These are phyloP conservation scores for Cryptoblepharus egeriae DNA, from an alignment of 2,797 vertebrate species.

Conservation along the genomic window DNA sequence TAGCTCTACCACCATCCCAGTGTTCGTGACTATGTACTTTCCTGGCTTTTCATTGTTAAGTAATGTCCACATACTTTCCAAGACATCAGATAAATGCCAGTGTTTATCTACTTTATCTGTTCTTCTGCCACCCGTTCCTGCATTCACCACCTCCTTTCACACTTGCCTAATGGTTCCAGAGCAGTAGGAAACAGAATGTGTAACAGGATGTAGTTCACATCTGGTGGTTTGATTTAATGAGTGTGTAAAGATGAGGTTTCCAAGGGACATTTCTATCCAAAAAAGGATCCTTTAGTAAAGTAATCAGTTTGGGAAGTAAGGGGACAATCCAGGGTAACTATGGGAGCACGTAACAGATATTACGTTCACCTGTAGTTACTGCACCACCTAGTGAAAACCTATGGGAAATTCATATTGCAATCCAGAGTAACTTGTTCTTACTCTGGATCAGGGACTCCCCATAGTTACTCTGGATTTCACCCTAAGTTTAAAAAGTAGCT, in stretches of 20 bases:
- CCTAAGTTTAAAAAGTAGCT: conserved; percentile 23
- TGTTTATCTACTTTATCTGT: background rate
- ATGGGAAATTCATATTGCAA: too few relatives aligned
- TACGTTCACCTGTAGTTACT: too few relatives aligned
- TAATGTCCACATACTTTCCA: background rate
- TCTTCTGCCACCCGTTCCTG: conserved; percentile 18
- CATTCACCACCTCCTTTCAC: background rate
- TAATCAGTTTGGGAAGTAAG: conserved; percentile 28
- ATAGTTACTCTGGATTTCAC: too few relatives aligned
- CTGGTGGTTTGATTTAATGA: conserved; percentile 37
- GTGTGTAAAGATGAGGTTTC: conserved; percentile 11
- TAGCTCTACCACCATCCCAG: background rate
- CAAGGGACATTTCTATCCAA: conserved; percentile 9
- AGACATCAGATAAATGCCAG: background rate
- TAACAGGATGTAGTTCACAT: conserved; percentile 28
- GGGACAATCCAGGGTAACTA: too few relatives aligned
- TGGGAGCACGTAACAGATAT: too few relatives aligned
- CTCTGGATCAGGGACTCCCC: too few relatives aligned
- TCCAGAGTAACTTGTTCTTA: too few relatives aligned
- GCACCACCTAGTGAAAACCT: too few relatives aligned
- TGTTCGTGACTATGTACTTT: background rate
- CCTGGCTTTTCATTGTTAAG: background rate
- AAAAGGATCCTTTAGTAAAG: conserved; percentile 35
- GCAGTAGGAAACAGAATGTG: conserved; percentile 12
- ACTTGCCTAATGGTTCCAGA: conserved; percentile 11